Conservation (phyloP, 2,113 vertebrate genomes). For the Podarcis muralis region DNA sequence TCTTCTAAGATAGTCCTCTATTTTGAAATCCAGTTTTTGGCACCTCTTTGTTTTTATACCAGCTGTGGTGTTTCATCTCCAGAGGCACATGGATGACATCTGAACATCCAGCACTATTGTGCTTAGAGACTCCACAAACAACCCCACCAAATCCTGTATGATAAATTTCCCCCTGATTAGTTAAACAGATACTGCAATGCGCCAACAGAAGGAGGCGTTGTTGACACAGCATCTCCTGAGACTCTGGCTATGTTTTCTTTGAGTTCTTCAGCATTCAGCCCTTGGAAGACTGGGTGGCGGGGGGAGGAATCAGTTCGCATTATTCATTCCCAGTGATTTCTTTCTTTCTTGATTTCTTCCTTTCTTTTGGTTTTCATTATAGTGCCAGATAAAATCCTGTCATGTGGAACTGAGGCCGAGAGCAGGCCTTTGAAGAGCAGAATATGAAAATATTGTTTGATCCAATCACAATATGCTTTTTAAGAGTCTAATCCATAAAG, state of each 20-base stretch:
- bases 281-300: constrained; percentile 30
- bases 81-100: constrained; percentile 62
- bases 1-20: constrained; percentile 41
- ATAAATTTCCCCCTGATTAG: constrained; percentile 81
- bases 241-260: constrained; percentile 65
- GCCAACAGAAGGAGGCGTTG: constrained; percentile 67
- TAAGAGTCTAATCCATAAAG: constrained; percentile 32
- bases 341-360: constrained; percentile 25
- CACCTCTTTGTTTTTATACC: constrained; percentile 52
- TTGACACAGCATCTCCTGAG: constrained; percentile 77
- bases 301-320: constrained; percentile 60
- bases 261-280: constrained; percentile 70
- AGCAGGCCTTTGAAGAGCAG: constrained; percentile 44
- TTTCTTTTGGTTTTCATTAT: constrained; percentile 40
- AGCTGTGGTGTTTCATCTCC: constrained; percentile 73
- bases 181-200: constrained; percentile 79
- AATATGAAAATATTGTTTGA: constrained; percentile 68
- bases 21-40: constrained; percentile 51
- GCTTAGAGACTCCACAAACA: constrained; percentile 69
- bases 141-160: constrained; percentile 69
- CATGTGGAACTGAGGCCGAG: constrained; percentile 45
- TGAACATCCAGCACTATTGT: constrained; percentile 62
- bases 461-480: constrained; percentile 75
- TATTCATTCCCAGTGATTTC: constrained; percentile 36
- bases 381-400: constrained; percentile 67